Conservation (phyloP, 2,888 invertebrate genomes). For the Cataglyphis cursor region DNA sequence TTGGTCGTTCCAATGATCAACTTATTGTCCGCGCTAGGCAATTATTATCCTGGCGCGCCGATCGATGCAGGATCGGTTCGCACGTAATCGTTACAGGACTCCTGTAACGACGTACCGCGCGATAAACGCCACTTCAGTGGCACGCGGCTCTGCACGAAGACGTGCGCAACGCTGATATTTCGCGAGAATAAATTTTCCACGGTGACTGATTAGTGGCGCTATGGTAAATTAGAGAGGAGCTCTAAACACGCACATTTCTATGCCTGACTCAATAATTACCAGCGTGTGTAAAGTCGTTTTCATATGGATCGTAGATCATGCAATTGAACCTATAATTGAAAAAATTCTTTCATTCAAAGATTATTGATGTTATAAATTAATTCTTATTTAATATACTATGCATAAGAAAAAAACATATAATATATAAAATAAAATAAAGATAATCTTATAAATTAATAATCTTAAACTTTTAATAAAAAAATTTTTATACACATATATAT, state of each 20-base stretch:
- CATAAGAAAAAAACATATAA: slow-evolving; percentile 8
- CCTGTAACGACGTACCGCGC: slow-evolving; percentile 50
- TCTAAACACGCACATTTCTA: slow-evolving; percentile 37
- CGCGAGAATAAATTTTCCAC: slow-evolving; percentile 66
- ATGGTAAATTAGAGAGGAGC: slow-evolving; percentile 63
- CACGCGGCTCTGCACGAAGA: slow-evolving; percentile 11
- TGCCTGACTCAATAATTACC: neutral
- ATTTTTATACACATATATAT: neutral
- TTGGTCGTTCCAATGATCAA: slow-evolving; percentile 35
- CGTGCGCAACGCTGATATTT: slow-evolving; percentile 49
- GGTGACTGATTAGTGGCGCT: slow-evolving; percentile 60
- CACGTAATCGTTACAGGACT: slow-evolving; percentile 64
- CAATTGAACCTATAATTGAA: neutral
- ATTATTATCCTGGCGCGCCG: slow-evolving; percentile 41
- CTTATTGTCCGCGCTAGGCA: slow-evolving; percentile 42
- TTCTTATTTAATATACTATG: neutral
- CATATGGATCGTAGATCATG: neutral
- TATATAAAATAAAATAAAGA: neutral
- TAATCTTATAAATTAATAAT: neutral
- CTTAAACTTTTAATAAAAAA: neutral
- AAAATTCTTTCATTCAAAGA: neutral
- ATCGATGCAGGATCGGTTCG: slow-evolving; percentile 34
- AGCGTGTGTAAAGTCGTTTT: neutral
- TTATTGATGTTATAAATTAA: neutral
- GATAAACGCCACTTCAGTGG: slow-evolving; percentile 57